Conservation (phyloP, 2,888 invertebrate species). For the Leptinotarsa tumamoca region DNA sequence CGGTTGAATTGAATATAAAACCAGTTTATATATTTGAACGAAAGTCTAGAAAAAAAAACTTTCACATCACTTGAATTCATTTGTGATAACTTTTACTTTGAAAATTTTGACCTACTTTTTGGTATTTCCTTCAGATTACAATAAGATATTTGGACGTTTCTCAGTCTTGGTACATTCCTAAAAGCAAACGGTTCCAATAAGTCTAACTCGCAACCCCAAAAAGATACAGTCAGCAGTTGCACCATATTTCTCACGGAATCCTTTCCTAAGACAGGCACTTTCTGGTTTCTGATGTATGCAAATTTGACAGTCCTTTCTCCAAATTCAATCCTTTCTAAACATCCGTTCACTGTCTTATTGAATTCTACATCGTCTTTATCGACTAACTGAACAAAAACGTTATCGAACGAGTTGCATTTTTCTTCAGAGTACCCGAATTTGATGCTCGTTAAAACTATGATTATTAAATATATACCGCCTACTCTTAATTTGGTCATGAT, state of each 20-base stretch:
- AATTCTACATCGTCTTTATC: slow-evolving; percentile 24
- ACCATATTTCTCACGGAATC: slow-evolving; percentile 48
- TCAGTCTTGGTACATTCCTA: slow-evolving; percentile 37
- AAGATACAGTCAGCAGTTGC: slow-evolving; percentile 40
- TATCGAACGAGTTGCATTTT: slow-evolving; percentile 24
- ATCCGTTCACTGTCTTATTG: slow-evolving; percentile 34
- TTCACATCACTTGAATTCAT: too few relatives aligned
- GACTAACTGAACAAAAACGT: slow-evolving; percentile 15
- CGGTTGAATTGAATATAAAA: too few relatives aligned
- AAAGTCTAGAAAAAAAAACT: too few relatives aligned
- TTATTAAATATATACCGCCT: background rate
- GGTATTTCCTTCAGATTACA: slow-evolving; percentile 40
- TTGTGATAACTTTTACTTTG: too few relatives aligned
- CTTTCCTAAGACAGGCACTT: slow-evolving; percentile 34
- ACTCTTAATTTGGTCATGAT: background rate
- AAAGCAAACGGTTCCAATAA: slow-evolving; percentile 43
- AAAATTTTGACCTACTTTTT: slow-evolving; percentile 22
- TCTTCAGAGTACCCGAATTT: background rate
- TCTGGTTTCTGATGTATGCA: slow-evolving; percentile 45
- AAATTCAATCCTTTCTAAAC: slow-evolving; percentile 43
- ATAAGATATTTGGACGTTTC: slow-evolving; percentile 37
- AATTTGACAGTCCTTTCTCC: slow-evolving; percentile 33
- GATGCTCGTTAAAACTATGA: background rate
- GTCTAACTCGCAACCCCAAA: slow-evolving; percentile 37
- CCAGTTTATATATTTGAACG: too few relatives aligned